Evolutionary conservation across 1,140 invertebrate species (phyloP).

Genomic region (Eumeta japonica): DNA sequence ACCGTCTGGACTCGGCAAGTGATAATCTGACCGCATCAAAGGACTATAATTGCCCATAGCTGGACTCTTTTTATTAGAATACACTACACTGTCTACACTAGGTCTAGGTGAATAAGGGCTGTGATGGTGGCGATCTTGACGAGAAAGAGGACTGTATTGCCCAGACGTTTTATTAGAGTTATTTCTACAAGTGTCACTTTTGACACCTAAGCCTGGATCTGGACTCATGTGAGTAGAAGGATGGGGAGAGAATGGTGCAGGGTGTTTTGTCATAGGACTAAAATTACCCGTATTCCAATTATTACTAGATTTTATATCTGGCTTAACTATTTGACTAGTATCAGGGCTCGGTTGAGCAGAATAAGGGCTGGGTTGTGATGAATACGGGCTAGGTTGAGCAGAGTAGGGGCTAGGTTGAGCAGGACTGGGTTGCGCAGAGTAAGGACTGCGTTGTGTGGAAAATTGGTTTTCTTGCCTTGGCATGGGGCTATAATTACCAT

Average conservation of each 20-base stretch:
- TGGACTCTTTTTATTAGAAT: constrained; percentile 37
- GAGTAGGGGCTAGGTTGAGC: constrained; percentile 52
- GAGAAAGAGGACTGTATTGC: constrained; percentile 41
- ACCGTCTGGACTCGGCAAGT: constrained; percentile 39
- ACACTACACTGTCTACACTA: constrained; percentile 29
- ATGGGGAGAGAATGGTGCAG: constrained; percentile 42
- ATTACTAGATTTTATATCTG: constrained; percentile 36
- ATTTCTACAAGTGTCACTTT: constrained; percentile 25
- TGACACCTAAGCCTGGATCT: constrained; percentile 34
- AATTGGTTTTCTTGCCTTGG: constrained; percentile 44
- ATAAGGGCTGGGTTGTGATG: constrained; percentile 50
- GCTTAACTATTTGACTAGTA: constrained; percentile 45
- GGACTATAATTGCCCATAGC: constrained; percentile 46
- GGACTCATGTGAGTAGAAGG: constrained; percentile 40
- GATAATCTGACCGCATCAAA: constrained; percentile 37
- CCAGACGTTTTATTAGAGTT: constrained; percentile 40
- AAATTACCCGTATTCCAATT: constrained; percentile 46
- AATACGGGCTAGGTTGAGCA: constrained; percentile 50
- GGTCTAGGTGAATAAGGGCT: constrained; percentile 44
- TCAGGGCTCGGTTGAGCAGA: constrained; percentile 53
- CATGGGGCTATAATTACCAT: constrained; percentile 49
- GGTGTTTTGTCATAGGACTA: constrained; percentile 50
- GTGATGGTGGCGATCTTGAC: constrained; percentile 36
- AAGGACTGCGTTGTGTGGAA: constrained; percentile 52
- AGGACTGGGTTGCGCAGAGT: constrained; percentile 47